phyloP scores from a whole-genome alignment of 2,113 vertebrate genomes.

The Halcyon malimbica region DNA sequence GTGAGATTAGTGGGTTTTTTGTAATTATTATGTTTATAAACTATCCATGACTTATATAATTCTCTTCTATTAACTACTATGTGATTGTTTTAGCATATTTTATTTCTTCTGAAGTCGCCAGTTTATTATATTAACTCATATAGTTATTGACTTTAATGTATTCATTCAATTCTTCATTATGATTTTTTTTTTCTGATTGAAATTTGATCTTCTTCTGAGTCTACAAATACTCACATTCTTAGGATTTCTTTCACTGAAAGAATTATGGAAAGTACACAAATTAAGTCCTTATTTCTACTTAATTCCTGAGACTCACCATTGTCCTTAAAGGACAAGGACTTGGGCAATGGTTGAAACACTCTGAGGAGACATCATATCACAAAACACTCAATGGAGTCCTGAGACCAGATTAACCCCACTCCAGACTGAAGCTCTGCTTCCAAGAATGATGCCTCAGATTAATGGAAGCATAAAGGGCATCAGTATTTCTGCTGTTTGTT shows the following conservation, averaged over 20 bases:
- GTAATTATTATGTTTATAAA: conserved; percentile 68
- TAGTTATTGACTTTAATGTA: conserved; percentile 27
- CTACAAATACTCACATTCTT: background rate
- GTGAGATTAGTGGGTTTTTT: conserved; percentile 61
- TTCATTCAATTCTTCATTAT: background rate
- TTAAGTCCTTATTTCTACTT: background rate
- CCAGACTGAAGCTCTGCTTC: background rate
- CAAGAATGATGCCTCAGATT: background rate
- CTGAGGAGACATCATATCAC: background rate
- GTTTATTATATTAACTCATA: conserved; percentile 36
- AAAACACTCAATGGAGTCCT: background rate
- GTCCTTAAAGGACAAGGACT: rapidly evolving
- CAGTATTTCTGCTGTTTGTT: background rate
- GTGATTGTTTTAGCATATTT: conserved; percentile 56
- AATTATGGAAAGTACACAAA: background rate
- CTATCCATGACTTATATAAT: conserved; percentile 40
- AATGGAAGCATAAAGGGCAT: background rate
- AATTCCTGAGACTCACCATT: background rate
- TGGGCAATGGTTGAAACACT: background rate
- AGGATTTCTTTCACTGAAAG: background rate
- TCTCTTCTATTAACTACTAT: conserved; percentile 53
- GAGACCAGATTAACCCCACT: background rate
- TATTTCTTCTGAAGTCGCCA: conserved; percentile 41
- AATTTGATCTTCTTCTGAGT: background rate
- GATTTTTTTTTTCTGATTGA: background rate